These are phyloP conservation scores for Zygaena filipendulae DNA, from an alignment of 2,888 invertebrate species.

Conservation along the genomic window DNA sequence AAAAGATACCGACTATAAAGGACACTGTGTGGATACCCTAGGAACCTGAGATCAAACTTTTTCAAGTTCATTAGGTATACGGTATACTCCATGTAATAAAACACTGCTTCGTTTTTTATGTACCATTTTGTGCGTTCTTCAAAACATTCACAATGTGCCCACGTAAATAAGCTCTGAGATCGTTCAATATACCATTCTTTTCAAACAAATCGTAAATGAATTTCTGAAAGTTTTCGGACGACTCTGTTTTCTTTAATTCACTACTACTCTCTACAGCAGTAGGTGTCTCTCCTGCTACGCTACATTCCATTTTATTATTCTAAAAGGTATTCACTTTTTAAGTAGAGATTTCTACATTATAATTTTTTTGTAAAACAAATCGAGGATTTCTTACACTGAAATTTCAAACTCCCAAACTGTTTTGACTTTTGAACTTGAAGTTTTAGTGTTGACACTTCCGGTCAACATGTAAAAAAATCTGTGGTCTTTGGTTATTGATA, in stretches of 20 bases:
- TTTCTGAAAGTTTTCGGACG: constrained; percentile 65
- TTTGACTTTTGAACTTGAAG: constrained; percentile 25
- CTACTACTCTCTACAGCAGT: constrained; percentile 16
- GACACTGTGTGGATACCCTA: too few species aligned
- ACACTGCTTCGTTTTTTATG: too few species aligned
- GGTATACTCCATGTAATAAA: too few species aligned
- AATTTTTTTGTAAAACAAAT: too few species aligned
- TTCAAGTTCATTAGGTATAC: too few species aligned
- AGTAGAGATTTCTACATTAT: too few species aligned
- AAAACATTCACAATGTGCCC: constrained; percentile 68
- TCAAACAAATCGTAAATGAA: constrained; percentile 68
- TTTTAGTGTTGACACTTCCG: constrained; percentile 39
- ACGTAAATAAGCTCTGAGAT: constrained; percentile 68
- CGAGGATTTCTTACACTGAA: too few species aligned
- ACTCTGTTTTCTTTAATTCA: constrained; percentile 22
- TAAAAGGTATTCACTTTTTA: constrained; percentile 10
- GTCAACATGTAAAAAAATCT: too few species aligned
- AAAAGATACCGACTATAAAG: too few species aligned
- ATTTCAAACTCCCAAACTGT: constrained; percentile 52
- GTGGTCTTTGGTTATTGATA: too few species aligned
- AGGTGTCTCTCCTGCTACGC: constrained; percentile 12
- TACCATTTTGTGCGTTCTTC: constrained; percentile 54
- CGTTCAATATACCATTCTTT: constrained; percentile 69
- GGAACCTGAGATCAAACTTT: too few species aligned
- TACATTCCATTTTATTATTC: constrained; percentile 30